Conservation (phyloP, 2,113 vertebrate species). For the Tychaedon coryphoeus region DNA sequence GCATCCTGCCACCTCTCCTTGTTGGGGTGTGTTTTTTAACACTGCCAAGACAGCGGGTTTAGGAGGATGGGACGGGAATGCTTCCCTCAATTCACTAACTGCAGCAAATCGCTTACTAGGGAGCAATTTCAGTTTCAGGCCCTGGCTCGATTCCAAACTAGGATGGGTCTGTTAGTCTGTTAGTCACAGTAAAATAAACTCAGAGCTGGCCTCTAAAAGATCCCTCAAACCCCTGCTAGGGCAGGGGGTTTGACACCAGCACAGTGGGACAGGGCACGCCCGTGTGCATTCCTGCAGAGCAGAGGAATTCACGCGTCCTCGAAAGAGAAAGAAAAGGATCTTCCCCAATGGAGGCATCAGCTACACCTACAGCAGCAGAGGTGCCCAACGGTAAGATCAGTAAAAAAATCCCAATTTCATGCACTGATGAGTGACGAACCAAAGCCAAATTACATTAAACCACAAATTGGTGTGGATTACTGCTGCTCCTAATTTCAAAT, state of each 20-base stretch:
- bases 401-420: neutral
- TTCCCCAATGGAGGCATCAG: neutral
- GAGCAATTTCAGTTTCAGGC: neutral
- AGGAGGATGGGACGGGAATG: neutral
- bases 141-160: neutral
- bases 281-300: neutral
- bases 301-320: neutral
- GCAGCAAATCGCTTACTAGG: conserved; percentile 3
- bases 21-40: neutral
- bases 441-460: neutral
- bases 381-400: neutral
- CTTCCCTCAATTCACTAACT: neutral
- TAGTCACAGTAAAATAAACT: neutral
- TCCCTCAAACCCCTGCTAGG: neutral
- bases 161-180: neutral
- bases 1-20: neutral
- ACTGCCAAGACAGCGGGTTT: neutral
- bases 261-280: neutral
- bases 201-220: neutral
- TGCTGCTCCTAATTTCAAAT: neutral
- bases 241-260: neutral
- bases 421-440: neutral
- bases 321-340: neutral
- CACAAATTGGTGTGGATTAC: neutral
- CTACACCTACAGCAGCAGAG: neutral